These are phyloP conservation scores for Acanthosepion lycidas DNA, from an alignment of 2,888 invertebrate species.

Conservation along the genomic window DNA sequence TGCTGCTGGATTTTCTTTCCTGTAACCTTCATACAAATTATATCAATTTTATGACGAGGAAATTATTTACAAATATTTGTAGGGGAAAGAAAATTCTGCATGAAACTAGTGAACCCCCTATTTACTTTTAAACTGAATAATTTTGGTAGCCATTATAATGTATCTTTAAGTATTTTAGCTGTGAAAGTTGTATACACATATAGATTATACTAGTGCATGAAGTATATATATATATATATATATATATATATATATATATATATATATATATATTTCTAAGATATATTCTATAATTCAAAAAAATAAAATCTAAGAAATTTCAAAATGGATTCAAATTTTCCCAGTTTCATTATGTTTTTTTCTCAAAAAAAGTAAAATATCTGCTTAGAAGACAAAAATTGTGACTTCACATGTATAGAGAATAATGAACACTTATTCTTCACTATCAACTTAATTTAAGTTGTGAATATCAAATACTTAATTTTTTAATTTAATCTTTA, in stretches of 20 bases:
- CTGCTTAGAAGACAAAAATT: background rate
- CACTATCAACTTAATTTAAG: background rate
- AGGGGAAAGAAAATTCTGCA: background rate
- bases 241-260: background rate
- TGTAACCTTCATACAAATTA: background rate
- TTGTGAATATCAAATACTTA: background rate
- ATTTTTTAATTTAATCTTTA: background rate
- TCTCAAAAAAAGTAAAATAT: background rate
- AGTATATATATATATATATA: background rate
- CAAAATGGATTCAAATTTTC: background rate
- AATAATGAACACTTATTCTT: background rate
- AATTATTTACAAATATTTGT: background rate
- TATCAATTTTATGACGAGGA: background rate
- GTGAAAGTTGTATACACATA: no score
- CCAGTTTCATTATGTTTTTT: background rate
- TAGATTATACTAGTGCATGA: no score
- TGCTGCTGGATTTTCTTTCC: background rate
- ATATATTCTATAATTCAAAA: background rate
- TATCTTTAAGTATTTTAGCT: background rate
- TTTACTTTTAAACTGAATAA: background rate
- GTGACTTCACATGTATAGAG: background rate
- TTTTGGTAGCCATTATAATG: background rate
- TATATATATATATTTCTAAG: background rate
- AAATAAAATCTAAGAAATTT: background rate
- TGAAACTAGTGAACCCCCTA: background rate